These are phyloP conservation scores for Coccyzus lansbergi DNA, from an alignment of 2,797 vertebrate species.

Conservation along the genomic window DNA sequence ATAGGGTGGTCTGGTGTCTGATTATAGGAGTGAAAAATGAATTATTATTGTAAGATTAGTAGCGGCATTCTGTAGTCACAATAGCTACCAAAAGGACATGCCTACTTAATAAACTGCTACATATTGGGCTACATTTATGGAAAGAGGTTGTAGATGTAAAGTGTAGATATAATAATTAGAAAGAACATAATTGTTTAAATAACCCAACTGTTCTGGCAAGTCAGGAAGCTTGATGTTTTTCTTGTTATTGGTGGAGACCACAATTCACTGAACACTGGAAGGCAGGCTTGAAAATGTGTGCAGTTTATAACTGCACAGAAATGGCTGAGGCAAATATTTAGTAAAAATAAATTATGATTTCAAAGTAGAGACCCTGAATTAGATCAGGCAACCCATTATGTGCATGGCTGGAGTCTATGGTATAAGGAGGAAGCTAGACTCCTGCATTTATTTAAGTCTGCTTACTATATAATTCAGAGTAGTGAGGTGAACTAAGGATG, in stretches of 20 bases:
- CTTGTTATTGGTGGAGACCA: neutral
- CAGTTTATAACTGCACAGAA: neutral
- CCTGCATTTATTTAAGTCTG: slow-evolving; percentile 20
- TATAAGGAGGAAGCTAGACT: slow-evolving; percentile 16
- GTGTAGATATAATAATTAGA: slow-evolving; percentile 30
- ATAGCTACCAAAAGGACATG: neutral
- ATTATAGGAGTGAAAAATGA: neutral
- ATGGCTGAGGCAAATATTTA: slow-evolving; percentile 22
- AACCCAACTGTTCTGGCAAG: slow-evolving; percentile 1
- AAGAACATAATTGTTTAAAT: slow-evolving; percentile 32
- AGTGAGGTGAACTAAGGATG: slow-evolving; percentile 35
- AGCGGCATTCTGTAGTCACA: neutral
- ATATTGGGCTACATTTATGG: neutral
- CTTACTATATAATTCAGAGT: slow-evolving; percentile 36
- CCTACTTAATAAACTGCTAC: slow-evolving; percentile 14
- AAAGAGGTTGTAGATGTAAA: neutral
- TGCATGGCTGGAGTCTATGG: neutral
- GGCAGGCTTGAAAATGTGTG: neutral
- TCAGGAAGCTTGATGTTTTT: neutral
- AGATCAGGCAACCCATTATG: slow-evolving; percentile 26
- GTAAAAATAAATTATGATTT: slow-evolving; percentile 21
- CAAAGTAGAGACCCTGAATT: slow-evolving; percentile 15
- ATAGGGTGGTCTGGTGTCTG: neutral
- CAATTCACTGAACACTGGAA: neutral
- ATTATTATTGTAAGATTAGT: neutral